Conservation (phyloP, 1,140 invertebrate species). For the Forficula auricularia region DNA sequence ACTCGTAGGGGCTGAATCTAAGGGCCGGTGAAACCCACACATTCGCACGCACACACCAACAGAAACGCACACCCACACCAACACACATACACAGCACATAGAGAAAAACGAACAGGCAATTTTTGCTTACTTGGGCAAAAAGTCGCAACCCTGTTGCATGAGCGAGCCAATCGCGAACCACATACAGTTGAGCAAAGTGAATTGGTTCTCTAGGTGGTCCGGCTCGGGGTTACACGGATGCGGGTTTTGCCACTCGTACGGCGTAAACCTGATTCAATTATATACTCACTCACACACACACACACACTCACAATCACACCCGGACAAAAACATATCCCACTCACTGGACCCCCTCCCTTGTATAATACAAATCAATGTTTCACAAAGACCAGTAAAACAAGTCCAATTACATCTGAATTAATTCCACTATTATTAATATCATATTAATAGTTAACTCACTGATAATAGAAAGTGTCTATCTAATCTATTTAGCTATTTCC, state of each 20-base stretch:
- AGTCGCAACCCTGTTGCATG: constrained; percentile 83
- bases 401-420: too few species aligned
- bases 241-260: constrained; percentile 83
- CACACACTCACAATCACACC: too few species aligned
- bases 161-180: constrained; percentile 91
- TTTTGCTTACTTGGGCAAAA: constrained; percentile 66
- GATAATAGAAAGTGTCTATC: too few species aligned
- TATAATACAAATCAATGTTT: neutral
- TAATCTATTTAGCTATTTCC: too few species aligned
- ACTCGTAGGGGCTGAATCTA: constrained; percentile 80
- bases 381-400: too few species aligned
- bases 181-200: constrained; percentile 79
- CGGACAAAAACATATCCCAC: too few species aligned
- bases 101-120: constrained; percentile 3
- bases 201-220: constrained; percentile 72
- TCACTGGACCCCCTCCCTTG: too few species aligned
- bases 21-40: constrained; percentile 26
- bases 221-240: constrained; percentile 62
- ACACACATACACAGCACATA: constrained; percentile 17
- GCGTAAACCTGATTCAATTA: constrained; percentile 53
- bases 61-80: constrained; percentile 19
- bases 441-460: too few species aligned
- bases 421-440: too few species aligned
- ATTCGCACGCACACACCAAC: constrained; percentile 18
- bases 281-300: too few species aligned